These are phyloP conservation scores for Lepidonotus clava DNA, from an alignment of 2,888 invertebrate genomes.

Conservation along the genomic window DNA sequence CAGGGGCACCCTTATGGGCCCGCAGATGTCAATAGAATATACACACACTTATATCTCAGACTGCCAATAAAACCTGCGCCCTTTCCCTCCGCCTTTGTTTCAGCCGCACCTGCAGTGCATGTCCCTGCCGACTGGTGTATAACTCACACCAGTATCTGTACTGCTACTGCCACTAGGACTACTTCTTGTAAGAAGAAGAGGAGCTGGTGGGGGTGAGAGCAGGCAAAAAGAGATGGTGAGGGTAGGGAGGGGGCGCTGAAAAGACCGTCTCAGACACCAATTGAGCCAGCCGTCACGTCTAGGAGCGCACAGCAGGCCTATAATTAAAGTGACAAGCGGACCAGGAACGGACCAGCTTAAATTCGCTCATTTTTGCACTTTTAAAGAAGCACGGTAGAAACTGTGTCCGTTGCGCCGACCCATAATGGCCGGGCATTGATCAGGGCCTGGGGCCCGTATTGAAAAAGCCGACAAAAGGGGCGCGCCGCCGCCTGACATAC, in stretches of 20 bases:
- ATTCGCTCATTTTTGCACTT: slow-evolving; percentile 31
- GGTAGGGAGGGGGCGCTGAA: neutral
- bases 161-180: neutral
- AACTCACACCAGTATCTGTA: too few species aligned
- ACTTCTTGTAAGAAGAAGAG: too few species aligned
- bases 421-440: slow-evolving; percentile 25
- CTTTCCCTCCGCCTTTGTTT: too few species aligned
- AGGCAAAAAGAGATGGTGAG: neutral
- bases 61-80: slow-evolving; percentile 14
- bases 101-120: too few species aligned
- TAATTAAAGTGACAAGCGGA: slow-evolving; percentile 39
- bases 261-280: slow-evolving; percentile 1
- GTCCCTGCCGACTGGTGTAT: too few species aligned
- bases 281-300: neutral
- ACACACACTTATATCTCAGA: neutral
- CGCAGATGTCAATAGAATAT: neutral
- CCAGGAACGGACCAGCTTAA: slow-evolving; percentile 13
- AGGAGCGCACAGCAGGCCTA: neutral
- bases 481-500: neutral
- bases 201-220: neutral
- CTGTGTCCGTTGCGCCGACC: slow-evolving; percentile 19
- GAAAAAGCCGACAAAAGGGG: neutral
- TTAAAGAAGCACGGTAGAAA: slow-evolving; percentile 29
- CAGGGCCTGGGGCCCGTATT: neutral
- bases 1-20: neutral